Evolutionary conservation across 2,888 invertebrate species (phyloP).

Genomic region (Hartigia nigra): DNA sequence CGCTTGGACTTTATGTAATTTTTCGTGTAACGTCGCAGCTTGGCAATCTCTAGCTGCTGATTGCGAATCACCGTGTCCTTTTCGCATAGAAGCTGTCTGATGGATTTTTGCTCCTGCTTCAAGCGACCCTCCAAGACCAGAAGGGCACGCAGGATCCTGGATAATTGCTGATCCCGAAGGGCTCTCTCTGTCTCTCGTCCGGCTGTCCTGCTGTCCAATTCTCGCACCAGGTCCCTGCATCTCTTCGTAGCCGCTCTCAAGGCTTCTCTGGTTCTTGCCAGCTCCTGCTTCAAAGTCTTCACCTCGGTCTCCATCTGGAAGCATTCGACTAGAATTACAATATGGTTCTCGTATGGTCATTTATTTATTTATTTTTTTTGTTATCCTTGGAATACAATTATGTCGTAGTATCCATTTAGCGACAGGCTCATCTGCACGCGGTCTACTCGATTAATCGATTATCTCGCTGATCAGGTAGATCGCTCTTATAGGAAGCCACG

Average conservation of each 20-base stretch:
- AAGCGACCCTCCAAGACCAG: constrained; percentile 79
- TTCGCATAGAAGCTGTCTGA: constrained; percentile 75
- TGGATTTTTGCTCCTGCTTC: constrained; percentile 78
- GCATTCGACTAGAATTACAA: constrained; percentile 2
- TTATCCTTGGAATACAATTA: no score
- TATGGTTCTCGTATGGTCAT: neutral
- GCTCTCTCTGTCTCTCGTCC: constrained; percentile 70
- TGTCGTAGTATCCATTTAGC: neutral
- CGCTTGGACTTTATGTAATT: constrained; percentile 73
- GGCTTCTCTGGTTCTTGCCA: constrained; percentile 76
- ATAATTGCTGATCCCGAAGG: constrained; percentile 77
- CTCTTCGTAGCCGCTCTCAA: constrained; percentile 74
- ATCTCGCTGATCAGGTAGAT: neutral
- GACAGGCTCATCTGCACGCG: neutral
- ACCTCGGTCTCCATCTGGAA: constrained; percentile 77
- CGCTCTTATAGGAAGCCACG: neutral
- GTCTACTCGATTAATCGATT: neutral
- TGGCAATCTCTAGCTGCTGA: constrained; percentile 77
- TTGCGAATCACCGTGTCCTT: constrained; percentile 79
- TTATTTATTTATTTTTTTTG: neutral
- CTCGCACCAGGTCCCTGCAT: constrained; percentile 75
- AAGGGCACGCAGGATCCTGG: constrained; percentile 76
- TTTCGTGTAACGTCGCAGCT: constrained; percentile 69
- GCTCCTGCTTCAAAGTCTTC: constrained; percentile 68
- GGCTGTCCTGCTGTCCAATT: constrained; percentile 54